Conservation (phyloP, 2,113 vertebrate genomes). For the Sylvia atricapilla region DNA sequence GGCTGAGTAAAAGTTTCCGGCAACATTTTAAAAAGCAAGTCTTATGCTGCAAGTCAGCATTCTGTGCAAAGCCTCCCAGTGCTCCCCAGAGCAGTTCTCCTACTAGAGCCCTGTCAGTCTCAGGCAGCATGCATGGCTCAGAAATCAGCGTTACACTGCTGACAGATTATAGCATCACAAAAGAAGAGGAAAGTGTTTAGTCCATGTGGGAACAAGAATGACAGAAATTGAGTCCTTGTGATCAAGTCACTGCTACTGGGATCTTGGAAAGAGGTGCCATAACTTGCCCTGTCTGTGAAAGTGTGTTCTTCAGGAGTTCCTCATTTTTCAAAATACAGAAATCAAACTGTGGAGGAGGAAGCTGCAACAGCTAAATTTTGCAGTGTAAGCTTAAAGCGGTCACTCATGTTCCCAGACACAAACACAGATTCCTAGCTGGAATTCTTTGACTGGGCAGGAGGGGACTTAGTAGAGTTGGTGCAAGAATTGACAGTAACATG, state of each 20-base stretch:
- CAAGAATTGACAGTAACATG: not conserved
- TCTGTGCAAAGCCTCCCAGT: not conserved
- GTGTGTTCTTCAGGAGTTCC: not conserved
- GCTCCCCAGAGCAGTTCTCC: slow-evolving; percentile 53
- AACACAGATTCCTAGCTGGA: not conserved
- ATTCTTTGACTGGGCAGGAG: not conserved
- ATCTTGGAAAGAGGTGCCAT: not conserved
- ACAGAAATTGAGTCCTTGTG: not conserved
- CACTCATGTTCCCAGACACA: not conserved
- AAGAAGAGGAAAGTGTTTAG: slow-evolving; percentile 75
- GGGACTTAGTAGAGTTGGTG: not conserved
- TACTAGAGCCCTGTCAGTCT: slow-evolving; percentile 50
- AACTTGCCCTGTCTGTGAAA: not conserved
- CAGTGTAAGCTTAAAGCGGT: not conserved
- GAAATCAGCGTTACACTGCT: slow-evolving; percentile 75
- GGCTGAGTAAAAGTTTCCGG: slow-evolving; percentile 81
- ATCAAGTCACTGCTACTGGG: not conserved
- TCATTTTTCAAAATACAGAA: not conserved
- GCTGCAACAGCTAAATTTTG: not conserved
- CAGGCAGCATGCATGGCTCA: slow-evolving; percentile 60
- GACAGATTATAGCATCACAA: slow-evolving; percentile 61
- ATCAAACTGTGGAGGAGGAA: not conserved
- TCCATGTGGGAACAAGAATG: not conserved
- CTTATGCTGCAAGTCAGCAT: slow-evolving; percentile 62
- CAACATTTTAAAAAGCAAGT: slow-evolving; percentile 80